A percentile compares a stretch with the other conserved stretches of the same genome.
Evolutionary conservation across 2,797 vertebrate species (phyloP).

Genomic region (Sebastes hubbsi): DNA sequence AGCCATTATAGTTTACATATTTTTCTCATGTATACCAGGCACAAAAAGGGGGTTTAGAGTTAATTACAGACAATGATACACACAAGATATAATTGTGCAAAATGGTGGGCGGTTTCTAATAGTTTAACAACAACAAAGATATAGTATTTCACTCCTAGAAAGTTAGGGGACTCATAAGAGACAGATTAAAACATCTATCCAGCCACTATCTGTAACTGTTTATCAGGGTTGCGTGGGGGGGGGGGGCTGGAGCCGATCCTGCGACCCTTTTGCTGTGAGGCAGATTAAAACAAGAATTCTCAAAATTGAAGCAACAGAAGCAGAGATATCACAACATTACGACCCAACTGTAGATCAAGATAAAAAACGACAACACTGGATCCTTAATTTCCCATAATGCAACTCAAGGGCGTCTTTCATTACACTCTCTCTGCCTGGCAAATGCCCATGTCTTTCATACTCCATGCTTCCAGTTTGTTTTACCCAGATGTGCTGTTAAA

Average conservation of each 20-base stretch:
- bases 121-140: neutral
- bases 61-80: constrained; percentile 1
- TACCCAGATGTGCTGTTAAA: neutral
- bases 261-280: too few relatives aligned
- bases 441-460: neutral
- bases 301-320: neutral
- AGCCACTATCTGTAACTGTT: too few relatives aligned
- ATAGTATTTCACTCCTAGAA: neutral
- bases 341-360: neutral
- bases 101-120: neutral
- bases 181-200: too few relatives aligned
- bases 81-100: neutral
- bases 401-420: neutral
- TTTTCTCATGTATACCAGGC: neutral
- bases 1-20: constrained; percentile 3
- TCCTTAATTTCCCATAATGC: too few relatives aligned
- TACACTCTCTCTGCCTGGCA: neutral
- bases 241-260: too few relatives aligned
- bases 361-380: neutral
- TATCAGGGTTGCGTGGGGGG: too few relatives aligned
- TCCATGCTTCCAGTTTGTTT: neutral
- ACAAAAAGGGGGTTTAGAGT: neutral
- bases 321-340: neutral
- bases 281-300: neutral
- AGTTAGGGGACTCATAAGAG: neutral